Percentiles rank a stretch among this genome's conserved stretches.
Conservation (phyloP, 2,797 vertebrate genomes). For the Tiaroga cobitis region DNA sequence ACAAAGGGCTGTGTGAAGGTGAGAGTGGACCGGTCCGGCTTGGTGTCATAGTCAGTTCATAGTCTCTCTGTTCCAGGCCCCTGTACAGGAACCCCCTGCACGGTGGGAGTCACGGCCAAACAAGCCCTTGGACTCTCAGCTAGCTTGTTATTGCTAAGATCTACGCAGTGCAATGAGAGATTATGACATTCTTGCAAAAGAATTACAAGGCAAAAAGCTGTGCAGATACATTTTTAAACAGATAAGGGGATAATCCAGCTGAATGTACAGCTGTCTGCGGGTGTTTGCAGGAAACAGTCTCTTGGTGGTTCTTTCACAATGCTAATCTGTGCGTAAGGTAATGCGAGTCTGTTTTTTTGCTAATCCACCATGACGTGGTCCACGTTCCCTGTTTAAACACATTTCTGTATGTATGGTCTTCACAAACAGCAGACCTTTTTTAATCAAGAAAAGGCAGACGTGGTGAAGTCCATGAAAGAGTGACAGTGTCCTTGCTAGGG, state of each 20-base stretch:
- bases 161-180: slow-evolving; percentile 15
- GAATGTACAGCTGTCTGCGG: slow-evolving; percentile 15
- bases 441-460: slow-evolving; percentile 3
- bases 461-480: slow-evolving; percentile 12
- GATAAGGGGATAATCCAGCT: slow-evolving; percentile 37
- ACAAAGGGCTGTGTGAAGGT: slow-evolving; percentile 86
- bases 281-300: slow-evolving; percentile 17
- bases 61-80: slow-evolving; percentile 25
- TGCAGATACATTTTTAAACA: slow-evolving; percentile 24
- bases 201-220: slow-evolving; percentile 26
- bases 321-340: slow-evolving; percentile 18
- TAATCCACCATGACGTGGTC: slow-evolving; percentile 32
- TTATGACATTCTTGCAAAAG: slow-evolving; percentile 27
- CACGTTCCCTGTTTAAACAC: background rate
- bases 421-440: slow-evolving; percentile 19
- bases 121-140: background rate
- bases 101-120: slow-evolving; percentile 17
- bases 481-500: slow-evolving; percentile 26
- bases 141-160: slow-evolving; percentile 33
- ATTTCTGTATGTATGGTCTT: background rate
- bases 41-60: slow-evolving; percentile 50
- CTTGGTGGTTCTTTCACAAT: slow-evolving; percentile 18
- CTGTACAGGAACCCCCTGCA: background rate
- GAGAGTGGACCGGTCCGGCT: slow-evolving; percentile 70
- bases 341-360: slow-evolving; percentile 22